Percentiles rank a stretch among this genome's conserved stretches.
phyloP scores from a whole-genome alignment of 2,797 vertebrate species.

The Dendrocincla fuliginosa region DNA sequence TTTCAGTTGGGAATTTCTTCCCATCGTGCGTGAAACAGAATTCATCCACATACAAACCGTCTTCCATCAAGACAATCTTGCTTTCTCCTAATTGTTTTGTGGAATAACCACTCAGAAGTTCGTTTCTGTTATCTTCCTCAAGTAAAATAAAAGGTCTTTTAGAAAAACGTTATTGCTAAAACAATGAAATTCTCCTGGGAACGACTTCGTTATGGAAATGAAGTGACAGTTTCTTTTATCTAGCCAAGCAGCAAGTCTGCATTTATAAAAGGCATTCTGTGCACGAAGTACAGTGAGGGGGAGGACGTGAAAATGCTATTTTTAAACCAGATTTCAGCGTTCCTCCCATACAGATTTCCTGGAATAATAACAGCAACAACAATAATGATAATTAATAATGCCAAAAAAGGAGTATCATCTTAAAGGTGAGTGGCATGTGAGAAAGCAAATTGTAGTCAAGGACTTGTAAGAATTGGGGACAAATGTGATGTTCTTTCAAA shows the following conservation, averaged over 20 bases:
- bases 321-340: constrained; percentile 76
- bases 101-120: constrained; percentile 73
- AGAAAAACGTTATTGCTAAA: constrained; percentile 81
- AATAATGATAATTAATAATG: constrained; percentile 70
- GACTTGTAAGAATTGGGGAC: background rate
- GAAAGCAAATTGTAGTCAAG: background rate
- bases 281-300: constrained; percentile 76
- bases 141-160: constrained; percentile 76
- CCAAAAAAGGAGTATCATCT: constrained; percentile 55
- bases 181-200: constrained; percentile 76
- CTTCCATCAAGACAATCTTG: constrained; percentile 40
- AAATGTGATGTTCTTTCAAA: background rate
- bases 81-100: constrained; percentile 67
- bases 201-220: constrained; percentile 77
- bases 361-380: constrained; percentile 73
- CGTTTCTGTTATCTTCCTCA: constrained; percentile 75
- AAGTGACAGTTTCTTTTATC: constrained; percentile 81
- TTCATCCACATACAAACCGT: constrained; percentile 38
- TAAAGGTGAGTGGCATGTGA: constrained; percentile 62
- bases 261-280: constrained; percentile 79
- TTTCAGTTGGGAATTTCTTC: constrained; percentile 20
- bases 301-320: constrained; percentile 79
- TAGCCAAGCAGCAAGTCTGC: constrained; percentile 78
- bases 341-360: constrained; percentile 74
- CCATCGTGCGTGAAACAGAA: background rate